A percentile compares a stretch with the other conserved stretches of the same genome.
Conservation (phyloP, 2,797 vertebrate genomes). For the Thunnus albacares region DNA sequence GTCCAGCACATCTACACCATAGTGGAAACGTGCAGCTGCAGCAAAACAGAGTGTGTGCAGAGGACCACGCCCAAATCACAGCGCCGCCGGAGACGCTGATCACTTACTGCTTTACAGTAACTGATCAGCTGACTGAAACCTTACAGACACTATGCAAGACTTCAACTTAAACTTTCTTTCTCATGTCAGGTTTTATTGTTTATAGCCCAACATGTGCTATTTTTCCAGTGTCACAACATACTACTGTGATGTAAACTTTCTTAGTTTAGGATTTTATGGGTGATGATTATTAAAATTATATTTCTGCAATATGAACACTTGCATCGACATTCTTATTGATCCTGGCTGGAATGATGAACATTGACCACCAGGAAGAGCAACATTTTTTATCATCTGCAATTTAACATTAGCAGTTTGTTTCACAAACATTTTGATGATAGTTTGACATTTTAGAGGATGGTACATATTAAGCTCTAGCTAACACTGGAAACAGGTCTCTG, state of each 20-base stretch:
- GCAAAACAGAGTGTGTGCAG: conserved; percentile 32
- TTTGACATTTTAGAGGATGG: neutral
- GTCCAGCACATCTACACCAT: conserved; percentile 79
- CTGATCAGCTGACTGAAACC: neutral
- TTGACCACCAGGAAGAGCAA: neutral
- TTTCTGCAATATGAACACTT: conserved; percentile 53
- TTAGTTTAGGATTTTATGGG: conserved; percentile 21
- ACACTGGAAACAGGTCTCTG: neutral
- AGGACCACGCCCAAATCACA: accelerated
- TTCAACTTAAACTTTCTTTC: neutral
- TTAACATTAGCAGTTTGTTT: neutral
- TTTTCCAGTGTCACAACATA: conserved; percentile 28
- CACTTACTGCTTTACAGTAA: neutral
- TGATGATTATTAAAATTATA: conserved; percentile 51
- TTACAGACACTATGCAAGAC: neutral
- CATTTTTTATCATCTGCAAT: neutral
- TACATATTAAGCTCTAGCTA: neutral
- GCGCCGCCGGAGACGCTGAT: conserved; percentile 61
- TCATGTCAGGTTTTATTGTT: conserved; percentile 23
- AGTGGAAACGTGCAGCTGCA: conserved; percentile 87
- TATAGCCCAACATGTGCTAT: conserved; percentile 13
- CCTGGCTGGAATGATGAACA: neutral
- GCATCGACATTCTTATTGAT: neutral
- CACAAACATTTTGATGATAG: neutral
- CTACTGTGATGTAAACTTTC: conserved; percentile 21